Conservation (phyloP, 1,140 invertebrate genomes). For the Luehdorfia chinensis region DNA sequence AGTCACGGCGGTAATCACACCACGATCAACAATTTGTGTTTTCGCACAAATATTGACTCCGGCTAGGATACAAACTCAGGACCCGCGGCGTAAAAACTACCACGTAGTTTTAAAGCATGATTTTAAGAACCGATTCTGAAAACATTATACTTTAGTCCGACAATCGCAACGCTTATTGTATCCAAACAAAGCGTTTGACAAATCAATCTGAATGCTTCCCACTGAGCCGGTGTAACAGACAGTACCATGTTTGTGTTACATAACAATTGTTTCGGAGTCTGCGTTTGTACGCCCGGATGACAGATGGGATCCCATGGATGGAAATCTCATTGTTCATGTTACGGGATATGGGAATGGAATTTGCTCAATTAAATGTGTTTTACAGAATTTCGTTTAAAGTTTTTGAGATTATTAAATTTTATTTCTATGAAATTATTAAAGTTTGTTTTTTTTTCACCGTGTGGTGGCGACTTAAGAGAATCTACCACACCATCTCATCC, state of each 20-base stretch:
- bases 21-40: no score
- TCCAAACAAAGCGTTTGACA: conserved; percentile 40
- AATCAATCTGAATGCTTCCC: conserved; percentile 46
- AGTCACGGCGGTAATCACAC: no score
- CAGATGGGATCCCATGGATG: conserved; percentile 45
- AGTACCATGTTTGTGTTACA: conserved; percentile 25
- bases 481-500: no score
- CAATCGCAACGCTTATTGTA: background rate
- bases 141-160: no score
- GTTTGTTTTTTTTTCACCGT: no score
- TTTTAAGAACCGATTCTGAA: no score
- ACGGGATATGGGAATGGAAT: conserved; percentile 16
- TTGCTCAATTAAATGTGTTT: conserved; percentile 20
- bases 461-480: no score
- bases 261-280: conserved; percentile 29
- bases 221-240: conserved; percentile 30
- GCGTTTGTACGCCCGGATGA: conserved; percentile 44
- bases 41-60: no score
- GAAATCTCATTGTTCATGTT: conserved; percentile 24
- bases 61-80: no score
- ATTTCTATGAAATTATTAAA: no score
- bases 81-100: no score
- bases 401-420: conserved; percentile 9
- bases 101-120: no score
- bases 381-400: conserved; percentile 19